Evolutionary conservation across 2,113 vertebrate species (phyloP), one percentile per base, ranked within the genome.

Genomic region (Gobius niger): DNA sequence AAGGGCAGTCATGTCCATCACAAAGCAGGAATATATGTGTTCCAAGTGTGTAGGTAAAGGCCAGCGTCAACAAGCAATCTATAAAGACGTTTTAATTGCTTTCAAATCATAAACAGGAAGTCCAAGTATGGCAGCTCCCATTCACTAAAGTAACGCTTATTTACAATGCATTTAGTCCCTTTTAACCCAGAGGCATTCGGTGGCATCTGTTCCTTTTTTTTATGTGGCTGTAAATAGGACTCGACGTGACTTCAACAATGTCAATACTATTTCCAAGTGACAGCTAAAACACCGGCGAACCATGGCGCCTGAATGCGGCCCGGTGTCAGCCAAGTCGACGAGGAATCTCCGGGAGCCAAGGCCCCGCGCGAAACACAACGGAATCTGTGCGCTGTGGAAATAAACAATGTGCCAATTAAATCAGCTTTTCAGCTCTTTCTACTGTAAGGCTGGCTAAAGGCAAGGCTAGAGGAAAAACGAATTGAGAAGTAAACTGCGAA

Each of bases 181-280:
- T 44, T 60, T 16, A 44, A n/a, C 40, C 40, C 40, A 8, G 40
- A 60, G 56, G 56, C 24, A 24, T 42, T 10, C 14, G 13, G 57
- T 10, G 8, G 57, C 57, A 60, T 60, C 57, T 60, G 57, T 54
- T 54, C 15, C 47, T 54, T 60, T 8, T 41, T 13, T 44, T 44
- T 60, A 44, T n/a, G 57, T 15, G 13, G 57, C 57, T 44, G 40
- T 60, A 60, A 60, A 60, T 44, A 42, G 57, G 57, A 60, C 57
- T 60, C 14, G 41, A 59, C 41, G 56, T 59, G 56, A 59, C 56
- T 40, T 59, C 56, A 44, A 16, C 34, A 60, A 60, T 56, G 67
- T 78, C 72, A 70, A 78, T 82, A 74, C 72, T 70, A 64, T 65
- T 73, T 73, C 81, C 82, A 76, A 71, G 68, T 85, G 75, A 72